A percentile compares a stretch with the other conserved stretches of the same genome.
phyloP scores from a whole-genome alignment of 2,797 vertebrate species.

The Sylvilagus floridanus region DNA sequence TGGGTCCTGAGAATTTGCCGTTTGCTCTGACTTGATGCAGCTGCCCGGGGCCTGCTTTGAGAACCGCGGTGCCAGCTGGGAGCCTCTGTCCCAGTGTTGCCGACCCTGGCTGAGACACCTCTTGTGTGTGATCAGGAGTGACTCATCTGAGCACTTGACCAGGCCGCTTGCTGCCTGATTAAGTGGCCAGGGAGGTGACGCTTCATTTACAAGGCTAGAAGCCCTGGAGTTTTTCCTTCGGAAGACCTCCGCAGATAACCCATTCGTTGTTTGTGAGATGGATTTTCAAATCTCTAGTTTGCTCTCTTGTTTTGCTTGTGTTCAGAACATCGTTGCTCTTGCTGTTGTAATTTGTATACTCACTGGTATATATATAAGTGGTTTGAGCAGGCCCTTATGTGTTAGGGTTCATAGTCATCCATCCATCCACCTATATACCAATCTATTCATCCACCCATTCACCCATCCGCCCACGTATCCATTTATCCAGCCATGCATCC shows the following conservation, averaged over 20 bases:
- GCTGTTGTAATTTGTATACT: background rate
- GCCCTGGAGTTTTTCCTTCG: constrained; percentile 4
- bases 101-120: background rate
- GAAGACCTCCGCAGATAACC: background rate
- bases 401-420: constrained; percentile 11
- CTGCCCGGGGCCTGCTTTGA: background rate
- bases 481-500: accelerated
- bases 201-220: constrained; percentile 10
- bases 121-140: background rate
- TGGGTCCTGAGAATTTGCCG: background rate
- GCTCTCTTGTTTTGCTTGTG: background rate
- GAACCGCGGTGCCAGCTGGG: background rate
- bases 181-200: background rate
- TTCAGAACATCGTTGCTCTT: background rate
- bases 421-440: no score
- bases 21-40: background rate
- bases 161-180: background rate
- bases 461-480: no score
- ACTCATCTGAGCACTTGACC: background rate
- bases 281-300: background rate
- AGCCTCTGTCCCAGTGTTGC: background rate
- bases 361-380: background rate
- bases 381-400: background rate
- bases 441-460: background rate
- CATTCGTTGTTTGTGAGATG: constrained; percentile 15